Evolutionary conservation across 2,113 vertebrate species (phyloP).

Genomic region (Cottus gobio): DNA sequence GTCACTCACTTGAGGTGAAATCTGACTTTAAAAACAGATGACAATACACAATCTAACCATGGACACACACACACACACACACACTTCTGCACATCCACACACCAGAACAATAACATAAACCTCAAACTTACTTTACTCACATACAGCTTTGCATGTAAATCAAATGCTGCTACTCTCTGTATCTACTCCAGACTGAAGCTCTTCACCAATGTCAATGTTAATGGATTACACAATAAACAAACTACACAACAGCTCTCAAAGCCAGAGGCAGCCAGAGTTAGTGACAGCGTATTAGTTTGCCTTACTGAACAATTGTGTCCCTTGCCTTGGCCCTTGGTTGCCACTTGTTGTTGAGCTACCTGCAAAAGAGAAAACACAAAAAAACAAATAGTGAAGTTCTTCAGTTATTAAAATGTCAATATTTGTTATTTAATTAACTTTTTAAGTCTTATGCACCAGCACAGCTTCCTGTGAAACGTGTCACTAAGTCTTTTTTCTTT

Average conservation of each 20-base stretch:
- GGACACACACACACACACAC: not conserved
- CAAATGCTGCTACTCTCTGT: not conserved
- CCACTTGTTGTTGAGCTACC: slow-evolving; percentile 85
- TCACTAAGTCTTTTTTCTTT: not conserved
- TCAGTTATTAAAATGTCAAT: too few relatives aligned
- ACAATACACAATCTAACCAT: too few relatives aligned
- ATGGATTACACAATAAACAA: slow-evolving; percentile 55
- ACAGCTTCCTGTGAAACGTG: not conserved
- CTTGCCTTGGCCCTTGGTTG: slow-evolving; percentile 90
- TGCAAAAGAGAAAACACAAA: slow-evolving; percentile 71
- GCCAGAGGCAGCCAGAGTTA: slow-evolving; percentile 56
- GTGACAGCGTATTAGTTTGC: slow-evolving; percentile 76
- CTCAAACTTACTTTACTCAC: not conserved
- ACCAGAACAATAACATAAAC: not conserved
- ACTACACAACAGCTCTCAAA: slow-evolving; percentile 21
- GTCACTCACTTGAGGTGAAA: too few relatives aligned
- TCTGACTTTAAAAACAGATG: not conserved
- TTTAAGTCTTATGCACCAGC: too few relatives aligned
- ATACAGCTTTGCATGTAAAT: not conserved
- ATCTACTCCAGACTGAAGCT: slow-evolving; percentile 6
- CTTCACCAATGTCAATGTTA: slow-evolving; percentile 50
- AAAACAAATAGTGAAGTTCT: not conserved
- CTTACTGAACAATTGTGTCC: slow-evolving; percentile 94
- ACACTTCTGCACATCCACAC: not conserved
- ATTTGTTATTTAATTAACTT: not conserved